Evolutionary conservation across 2,113 vertebrate genomes (phyloP), one percentile per base, ranked within the genome.

Genomic region (Salvelinus alpinus): DNA sequence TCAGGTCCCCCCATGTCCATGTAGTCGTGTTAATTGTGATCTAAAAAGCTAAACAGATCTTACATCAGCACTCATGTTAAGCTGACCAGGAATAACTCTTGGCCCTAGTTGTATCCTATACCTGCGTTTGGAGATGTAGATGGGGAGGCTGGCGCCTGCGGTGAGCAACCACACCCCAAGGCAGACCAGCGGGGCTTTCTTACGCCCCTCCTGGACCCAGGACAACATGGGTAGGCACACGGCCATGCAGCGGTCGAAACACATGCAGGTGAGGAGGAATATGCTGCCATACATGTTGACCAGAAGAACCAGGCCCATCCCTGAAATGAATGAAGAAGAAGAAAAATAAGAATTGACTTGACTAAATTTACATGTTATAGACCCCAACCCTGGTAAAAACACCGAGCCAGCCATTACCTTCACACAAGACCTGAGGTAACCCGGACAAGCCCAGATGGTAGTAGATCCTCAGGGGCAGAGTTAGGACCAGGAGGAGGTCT

Each of bases 271-370:
- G 34, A 94, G 88, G 65, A 94, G 83, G 71, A 93, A 90, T 79
- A 94, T 92, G 84, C 93, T 94, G 7, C 91, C 84, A 0, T 94
- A 94, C 92, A 94, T 94, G 87, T 94, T 94, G 54, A 85, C 84
- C 66, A 94, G 86, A 47, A 94, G 80, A 22, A 92, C 22, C 38
- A 91, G 71, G 11, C 90, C 91, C 0, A 78, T 27, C 18, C 13
- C 51, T 54, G 51, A 14, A 18, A 54, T 16, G 16, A 18, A 54
- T 16, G 51, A 54, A 16, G 51, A 54, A 54, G 16, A 54, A 54
- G 16, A 54, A 54, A 14, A 54, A 54, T 16, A 54, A 54, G 51
- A 18, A 54, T 54, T 16, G 2, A 51, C 48, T 51, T 54, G 48
- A 54, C 16, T 54, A 54, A 18, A 16, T 54, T 5, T 1, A 54